Evolutionary conservation across 2,888 invertebrate genomes (phyloP).

Genomic region (Eledone cirrhosa): DNA sequence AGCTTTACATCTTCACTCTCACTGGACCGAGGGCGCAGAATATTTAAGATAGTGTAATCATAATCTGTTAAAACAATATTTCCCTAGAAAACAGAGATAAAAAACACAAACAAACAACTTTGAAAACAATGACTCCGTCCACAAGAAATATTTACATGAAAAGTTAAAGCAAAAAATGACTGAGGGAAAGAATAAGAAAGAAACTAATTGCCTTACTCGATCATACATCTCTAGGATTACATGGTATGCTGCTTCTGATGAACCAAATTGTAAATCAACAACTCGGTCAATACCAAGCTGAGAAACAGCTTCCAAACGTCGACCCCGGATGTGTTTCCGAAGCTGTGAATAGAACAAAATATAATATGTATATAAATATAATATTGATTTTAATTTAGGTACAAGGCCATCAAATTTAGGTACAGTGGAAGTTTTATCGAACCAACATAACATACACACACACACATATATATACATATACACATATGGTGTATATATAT

Average conservation of each 20-base stretch:
- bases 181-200: not conserved
- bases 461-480: no score
- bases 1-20: conserved; percentile 85
- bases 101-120: not conserved
- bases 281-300: conserved; percentile 95
- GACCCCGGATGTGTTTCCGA: conserved; percentile 95
- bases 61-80: conserved; percentile 94
- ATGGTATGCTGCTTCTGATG: conserved; percentile 90
- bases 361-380: no score
- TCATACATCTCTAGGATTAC: conserved; percentile 95
- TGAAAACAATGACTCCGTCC: not conserved
- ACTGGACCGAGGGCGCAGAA: conserved; percentile 88
- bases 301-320: conserved; percentile 83
- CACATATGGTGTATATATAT: no score
- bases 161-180: not conserved
- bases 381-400: no score
- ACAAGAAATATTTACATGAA: not conserved
- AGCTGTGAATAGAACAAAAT: not conserved
- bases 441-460: no score
- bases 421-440: no score
- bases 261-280: conserved; percentile 94
- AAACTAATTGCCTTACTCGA: conserved; percentile 60
- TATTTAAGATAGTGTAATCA: conserved; percentile 87
- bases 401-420: no score
- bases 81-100: conserved; percentile 71